Conservation (phyloP, 2,797 vertebrate genomes). For the Telmatherina bonti region DNA sequence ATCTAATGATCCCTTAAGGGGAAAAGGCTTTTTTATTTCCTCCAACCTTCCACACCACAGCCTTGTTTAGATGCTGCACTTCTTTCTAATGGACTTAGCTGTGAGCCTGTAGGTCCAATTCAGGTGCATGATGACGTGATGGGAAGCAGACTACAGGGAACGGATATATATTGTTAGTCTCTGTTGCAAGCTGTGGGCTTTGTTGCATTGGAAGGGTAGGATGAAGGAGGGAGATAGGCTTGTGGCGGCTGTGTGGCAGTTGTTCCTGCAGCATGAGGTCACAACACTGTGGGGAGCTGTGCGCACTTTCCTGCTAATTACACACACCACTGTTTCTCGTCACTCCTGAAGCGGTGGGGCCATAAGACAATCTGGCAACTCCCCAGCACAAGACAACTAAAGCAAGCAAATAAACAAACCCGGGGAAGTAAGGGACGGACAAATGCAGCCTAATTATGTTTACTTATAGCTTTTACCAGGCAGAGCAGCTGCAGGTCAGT, state of each 20-base stretch:
- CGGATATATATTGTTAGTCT: conserved; percentile 61
- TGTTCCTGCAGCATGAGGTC: conserved; percentile 73
- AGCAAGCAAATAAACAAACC: conserved; percentile 65
- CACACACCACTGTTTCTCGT: conserved; percentile 75
- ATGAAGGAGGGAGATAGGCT: conserved; percentile 39
- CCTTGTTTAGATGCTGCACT: conserved; percentile 48
- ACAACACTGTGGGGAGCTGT: conserved; percentile 82
- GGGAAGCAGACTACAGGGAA: conserved; percentile 26
- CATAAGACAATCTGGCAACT: conserved; percentile 80
- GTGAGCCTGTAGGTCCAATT: conserved; percentile 48
- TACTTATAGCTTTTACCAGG: conserved; percentile 70
- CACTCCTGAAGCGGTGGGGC: conserved; percentile 68
- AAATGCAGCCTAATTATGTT: conserved; percentile 78
- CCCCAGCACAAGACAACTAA: conserved; percentile 70
- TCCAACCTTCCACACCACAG: conserved; percentile 40
- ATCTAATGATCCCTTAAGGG: conserved; percentile 63
- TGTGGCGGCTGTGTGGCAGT: conserved; percentile 51
- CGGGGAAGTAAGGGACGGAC: conserved; percentile 56
- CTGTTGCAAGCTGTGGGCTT: conserved; percentile 63
- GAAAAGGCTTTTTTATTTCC: conserved; percentile 2
- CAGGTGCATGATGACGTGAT: conserved; percentile 29
- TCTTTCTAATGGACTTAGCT: conserved; percentile 37
- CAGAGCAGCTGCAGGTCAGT: conserved; percentile 57
- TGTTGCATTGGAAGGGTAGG: conserved; percentile 48
- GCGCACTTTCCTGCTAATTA: conserved; percentile 82